A percentile compares a stretch with the other conserved stretches of the same genome.
Conservation (phyloP, 2,797 vertebrate species). For the Gymnoscopelus braueri region DNA sequence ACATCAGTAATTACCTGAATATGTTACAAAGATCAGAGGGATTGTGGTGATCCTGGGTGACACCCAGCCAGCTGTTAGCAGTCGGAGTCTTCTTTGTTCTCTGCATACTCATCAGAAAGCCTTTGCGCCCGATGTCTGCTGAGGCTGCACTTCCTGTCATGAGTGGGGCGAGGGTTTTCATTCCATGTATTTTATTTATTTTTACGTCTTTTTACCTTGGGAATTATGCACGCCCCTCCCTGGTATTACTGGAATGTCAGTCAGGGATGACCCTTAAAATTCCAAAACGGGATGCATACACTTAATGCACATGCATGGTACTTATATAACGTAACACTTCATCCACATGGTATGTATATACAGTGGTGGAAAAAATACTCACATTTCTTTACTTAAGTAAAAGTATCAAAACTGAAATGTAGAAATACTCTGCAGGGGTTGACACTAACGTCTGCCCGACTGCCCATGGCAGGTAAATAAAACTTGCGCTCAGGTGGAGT, state of each 20-base stretch:
- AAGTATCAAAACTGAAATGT: too few species aligned
- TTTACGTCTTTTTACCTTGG: constrained; percentile 13
- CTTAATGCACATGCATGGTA: too few species aligned
- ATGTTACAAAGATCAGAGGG: constrained; percentile 72
- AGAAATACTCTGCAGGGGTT: too few species aligned
- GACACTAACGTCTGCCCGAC: too few species aligned
- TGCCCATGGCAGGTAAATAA: too few species aligned
- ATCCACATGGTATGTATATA: constrained; percentile 19
- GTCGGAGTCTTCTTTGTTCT: constrained; percentile 59
- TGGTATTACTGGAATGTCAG: constrained; percentile 52
- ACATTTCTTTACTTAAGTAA: too few species aligned
- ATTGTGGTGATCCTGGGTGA: constrained; percentile 51
- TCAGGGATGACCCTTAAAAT: background rate
- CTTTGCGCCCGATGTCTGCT: constrained; percentile 64
- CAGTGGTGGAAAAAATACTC: too few species aligned
- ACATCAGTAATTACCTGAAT: constrained; percentile 68
- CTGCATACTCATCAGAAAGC: constrained; percentile 63
- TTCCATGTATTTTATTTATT: constrained; percentile 5
- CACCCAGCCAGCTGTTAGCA: constrained; percentile 67
- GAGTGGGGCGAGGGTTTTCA: constrained; percentile 23
- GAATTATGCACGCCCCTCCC: constrained; percentile 7
- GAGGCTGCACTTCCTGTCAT: constrained; percentile 71
- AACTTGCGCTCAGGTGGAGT: too few species aligned
- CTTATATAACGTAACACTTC: constrained; percentile 9
- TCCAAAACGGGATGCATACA: background rate